A percentile compares a stretch with the other conserved stretches of the same genome.
These are phyloP conservation scores for Clepsis dumicolana DNA, from an alignment of 2,888 invertebrate species.

Conservation along the genomic window DNA sequence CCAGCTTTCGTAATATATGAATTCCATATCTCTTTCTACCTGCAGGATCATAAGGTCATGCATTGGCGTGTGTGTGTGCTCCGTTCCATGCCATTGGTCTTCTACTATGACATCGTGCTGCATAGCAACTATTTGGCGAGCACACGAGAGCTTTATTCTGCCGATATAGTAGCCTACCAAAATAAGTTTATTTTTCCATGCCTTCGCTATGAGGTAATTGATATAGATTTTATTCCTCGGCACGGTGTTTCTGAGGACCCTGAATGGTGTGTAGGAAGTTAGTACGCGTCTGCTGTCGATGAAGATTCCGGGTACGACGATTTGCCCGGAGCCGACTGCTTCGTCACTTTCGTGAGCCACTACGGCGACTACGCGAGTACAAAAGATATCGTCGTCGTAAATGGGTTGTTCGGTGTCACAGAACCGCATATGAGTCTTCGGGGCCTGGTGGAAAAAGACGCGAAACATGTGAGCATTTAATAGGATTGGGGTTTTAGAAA, in stretches of 20 bases:
- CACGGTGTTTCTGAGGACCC: background rate
- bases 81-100: background rate
- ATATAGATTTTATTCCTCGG: background rate
- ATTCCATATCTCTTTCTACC: background rate
- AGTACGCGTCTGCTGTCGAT: conserved; percentile 4
- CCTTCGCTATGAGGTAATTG: background rate
- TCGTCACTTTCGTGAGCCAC: background rate
- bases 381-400: background rate
- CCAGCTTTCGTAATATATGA: background rate
- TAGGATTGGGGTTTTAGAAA: too few species aligned
- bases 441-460: background rate
- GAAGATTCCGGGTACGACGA: background rate
- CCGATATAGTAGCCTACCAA: background rate
- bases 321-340: background rate
- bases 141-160: background rate
- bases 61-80: background rate
- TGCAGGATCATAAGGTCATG: conserved; percentile 6
- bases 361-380: background rate
- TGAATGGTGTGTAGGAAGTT: background rate
- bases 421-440: background rate
- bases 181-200: background rate
- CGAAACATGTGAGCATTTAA: too few species aligned
- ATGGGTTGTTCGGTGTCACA: background rate
- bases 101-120: background rate
- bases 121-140: background rate